Percentiles rank a stretch among this genome's conserved stretches.
These are phyloP conservation scores for Brachyptera putata DNA, from an alignment of 2,888 invertebrate genomes.

Conservation along the genomic window DNA sequence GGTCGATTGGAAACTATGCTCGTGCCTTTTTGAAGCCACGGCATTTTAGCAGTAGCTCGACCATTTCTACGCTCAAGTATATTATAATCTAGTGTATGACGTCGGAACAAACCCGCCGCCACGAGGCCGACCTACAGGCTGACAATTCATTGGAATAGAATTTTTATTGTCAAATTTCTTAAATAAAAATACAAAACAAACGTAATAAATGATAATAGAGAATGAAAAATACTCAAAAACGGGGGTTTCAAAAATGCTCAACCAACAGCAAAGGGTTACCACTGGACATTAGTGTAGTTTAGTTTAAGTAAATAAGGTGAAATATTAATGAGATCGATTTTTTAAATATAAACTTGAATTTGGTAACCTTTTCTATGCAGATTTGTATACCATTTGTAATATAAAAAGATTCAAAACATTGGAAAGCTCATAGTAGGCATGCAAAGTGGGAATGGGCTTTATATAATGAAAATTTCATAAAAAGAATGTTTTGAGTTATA, in stretches of 20 bases:
- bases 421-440: neutral
- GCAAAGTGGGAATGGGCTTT: conserved; percentile 24
- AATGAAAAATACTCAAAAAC: neutral
- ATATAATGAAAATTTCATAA: conserved; percentile 25
- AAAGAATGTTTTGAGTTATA: neutral
- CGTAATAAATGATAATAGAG: neutral
- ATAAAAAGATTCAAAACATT: neutral
- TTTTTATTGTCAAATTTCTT: conserved; percentile 8
- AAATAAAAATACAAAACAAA: neutral
- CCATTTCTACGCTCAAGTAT: conserved; percentile 3
- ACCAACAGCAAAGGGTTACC: conserved; percentile 13
- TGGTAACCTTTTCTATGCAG: conserved; percentile 14
- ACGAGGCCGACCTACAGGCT: neutral
- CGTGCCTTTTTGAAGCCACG: conserved; percentile 1
- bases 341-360: conserved; percentile 3
- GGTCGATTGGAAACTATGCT: neutral
- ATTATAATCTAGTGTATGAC: too few species aligned
- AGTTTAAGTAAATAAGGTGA: conserved; percentile 7
- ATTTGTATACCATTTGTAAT: conserved; percentile 15
- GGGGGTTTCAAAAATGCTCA: conserved; percentile 14
- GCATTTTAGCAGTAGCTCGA: neutral
- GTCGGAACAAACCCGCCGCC: neutral
- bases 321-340: neutral
- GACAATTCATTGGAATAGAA: neutral
- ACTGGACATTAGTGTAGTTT: neutral